Evolutionary conservation across 2,888 invertebrate genomes (phyloP), one percentile per base, ranked within the genome.

Genomic region (Amphimallon solstitiale): DNA sequence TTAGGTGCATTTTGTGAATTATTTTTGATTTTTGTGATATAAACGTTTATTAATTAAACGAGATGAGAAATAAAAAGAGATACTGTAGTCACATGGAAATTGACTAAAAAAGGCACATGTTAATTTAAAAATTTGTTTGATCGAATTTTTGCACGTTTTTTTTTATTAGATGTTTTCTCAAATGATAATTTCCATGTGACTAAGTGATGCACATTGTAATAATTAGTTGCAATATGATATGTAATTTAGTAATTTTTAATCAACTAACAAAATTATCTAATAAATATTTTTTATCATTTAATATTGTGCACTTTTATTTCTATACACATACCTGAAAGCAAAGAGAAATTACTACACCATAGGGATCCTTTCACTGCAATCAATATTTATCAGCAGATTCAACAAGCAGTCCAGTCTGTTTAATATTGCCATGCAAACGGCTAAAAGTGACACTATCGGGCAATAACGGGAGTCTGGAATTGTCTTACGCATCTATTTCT

Each of bases 241-340:
- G 72, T 76, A 76, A 78, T 74, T 79, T 77, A 77, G 75, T 76
- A 76, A 75, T 77, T 79, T 79, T 78, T 80, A 77, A 77, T 76
- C 77, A 71, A 79, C 79, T 80, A 78, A 78, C 78, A 79, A 78
- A 71, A 75, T 76, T 78, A 78, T 77, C 78, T 77, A 81, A 80
- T 80, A 81, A 80, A 81, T 79, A 80, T 81, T 80, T 81, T 81
- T 79, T 80, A 80, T 80, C 79, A 79, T 73, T 73, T 63, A 70
- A 60, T 60, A 61, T 37, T 54, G 34, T 66, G 60, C 56, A 38
- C 37, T 48, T 63, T 52, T 37, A 35, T 45, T 52, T 15, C n/a
- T 29, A 29, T 29, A 5, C 2, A 29, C 2, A 29, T 2, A 29
- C 9, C 1, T 5, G 6, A 29, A n/a, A n/a, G n/a, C n/a, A n/a